These are phyloP conservation scores for Diloba caeruleocephala DNA, from an alignment of 2,888 invertebrate genomes.

Conservation along the genomic window DNA sequence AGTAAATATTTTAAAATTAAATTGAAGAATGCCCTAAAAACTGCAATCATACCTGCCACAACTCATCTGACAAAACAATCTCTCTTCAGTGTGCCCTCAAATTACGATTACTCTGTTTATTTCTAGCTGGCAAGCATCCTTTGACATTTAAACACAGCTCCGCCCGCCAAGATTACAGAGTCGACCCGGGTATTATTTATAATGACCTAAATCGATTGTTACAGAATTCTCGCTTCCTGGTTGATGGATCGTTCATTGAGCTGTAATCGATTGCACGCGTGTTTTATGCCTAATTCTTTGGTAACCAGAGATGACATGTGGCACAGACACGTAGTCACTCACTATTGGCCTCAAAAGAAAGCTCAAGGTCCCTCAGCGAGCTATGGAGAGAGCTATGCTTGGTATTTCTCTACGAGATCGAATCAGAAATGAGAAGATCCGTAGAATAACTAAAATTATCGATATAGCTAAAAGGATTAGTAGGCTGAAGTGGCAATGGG, in stretches of 20 bases:
- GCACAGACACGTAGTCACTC: too few species aligned
- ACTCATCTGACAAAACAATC: slow-evolving; percentile 21
- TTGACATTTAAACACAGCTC: slow-evolving; percentile 45
- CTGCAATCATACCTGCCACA: background rate
- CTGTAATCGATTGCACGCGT: slow-evolving; percentile 19
- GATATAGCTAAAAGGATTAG: too few species aligned
- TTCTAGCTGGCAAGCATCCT: slow-evolving; percentile 30
- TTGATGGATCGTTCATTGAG: slow-evolving; percentile 36
- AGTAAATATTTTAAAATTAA: too few species aligned
- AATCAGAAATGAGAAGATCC: too few species aligned
- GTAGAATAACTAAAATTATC: too few species aligned
- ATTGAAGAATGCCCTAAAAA: background rate
- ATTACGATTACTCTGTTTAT: slow-evolving; percentile 45
- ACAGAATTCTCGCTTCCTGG: slow-evolving; percentile 40
- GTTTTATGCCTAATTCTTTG: slow-evolving; percentile 15
- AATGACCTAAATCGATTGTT: slow-evolving; percentile 41
- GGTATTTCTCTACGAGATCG: too few species aligned
- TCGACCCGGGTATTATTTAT: slow-evolving; percentile 53
- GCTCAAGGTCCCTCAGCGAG: too few species aligned
- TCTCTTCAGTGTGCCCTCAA: slow-evolving; percentile 52
- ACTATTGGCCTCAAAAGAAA: too few species aligned
- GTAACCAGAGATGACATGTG: too few species aligned
- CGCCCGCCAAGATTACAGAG: slow-evolving; percentile 38
- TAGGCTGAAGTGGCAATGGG: too few species aligned
- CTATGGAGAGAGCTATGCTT: too few species aligned